Evolutionary conservation across 2,888 invertebrate genomes (phyloP).

Genomic region (Zaprionus lineosus): DNA sequence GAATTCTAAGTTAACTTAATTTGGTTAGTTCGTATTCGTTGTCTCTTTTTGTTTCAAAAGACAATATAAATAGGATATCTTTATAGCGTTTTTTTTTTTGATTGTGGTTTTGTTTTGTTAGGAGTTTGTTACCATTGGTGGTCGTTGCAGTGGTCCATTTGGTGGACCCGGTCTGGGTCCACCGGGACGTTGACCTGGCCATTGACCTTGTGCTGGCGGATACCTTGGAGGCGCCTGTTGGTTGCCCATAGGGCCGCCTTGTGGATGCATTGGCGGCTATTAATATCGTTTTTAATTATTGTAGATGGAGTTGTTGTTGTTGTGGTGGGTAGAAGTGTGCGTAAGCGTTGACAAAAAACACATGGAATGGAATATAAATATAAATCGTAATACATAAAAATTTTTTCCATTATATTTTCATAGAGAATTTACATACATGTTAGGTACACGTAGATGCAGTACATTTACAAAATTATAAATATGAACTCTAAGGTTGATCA

Average conservation of each 20-base stretch:
- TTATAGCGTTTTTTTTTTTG: slow-evolving; percentile 17
- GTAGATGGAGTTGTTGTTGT: slow-evolving; percentile 57
- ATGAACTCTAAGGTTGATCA: not conserved
- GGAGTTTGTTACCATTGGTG: slow-evolving; percentile 84
- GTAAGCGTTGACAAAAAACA: slow-evolving; percentile 73
- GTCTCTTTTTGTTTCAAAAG: slow-evolving; percentile 2
- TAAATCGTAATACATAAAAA: slow-evolving; percentile 75
- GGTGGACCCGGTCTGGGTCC: slow-evolving; percentile 84
- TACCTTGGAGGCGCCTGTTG: slow-evolving; percentile 84
- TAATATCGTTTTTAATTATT: slow-evolving; percentile 60
- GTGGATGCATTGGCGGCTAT: slow-evolving; percentile 85
- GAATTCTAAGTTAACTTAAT: slow-evolving; percentile 65
- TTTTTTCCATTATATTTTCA: slow-evolving; percentile 43
- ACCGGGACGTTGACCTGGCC: slow-evolving; percentile 84
- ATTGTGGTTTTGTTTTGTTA: slow-evolving; percentile 31
- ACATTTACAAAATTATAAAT: slow-evolving; percentile 56
- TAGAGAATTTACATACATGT: slow-evolving; percentile 28
- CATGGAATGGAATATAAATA: slow-evolving; percentile 79
- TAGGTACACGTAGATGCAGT: slow-evolving; percentile 27
- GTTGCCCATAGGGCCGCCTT: slow-evolving; percentile 83
- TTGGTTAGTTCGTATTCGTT: slow-evolving; percentile 56
- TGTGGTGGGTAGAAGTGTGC: slow-evolving; percentile 70
- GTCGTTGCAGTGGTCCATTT: slow-evolving; percentile 84
- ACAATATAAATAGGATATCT: slow-evolving; percentile 30
- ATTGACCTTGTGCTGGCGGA: slow-evolving; percentile 83